Evolutionary conservation across 2,113 vertebrate genomes (phyloP).

Genomic region (Prochilodus magdalenae): DNA sequence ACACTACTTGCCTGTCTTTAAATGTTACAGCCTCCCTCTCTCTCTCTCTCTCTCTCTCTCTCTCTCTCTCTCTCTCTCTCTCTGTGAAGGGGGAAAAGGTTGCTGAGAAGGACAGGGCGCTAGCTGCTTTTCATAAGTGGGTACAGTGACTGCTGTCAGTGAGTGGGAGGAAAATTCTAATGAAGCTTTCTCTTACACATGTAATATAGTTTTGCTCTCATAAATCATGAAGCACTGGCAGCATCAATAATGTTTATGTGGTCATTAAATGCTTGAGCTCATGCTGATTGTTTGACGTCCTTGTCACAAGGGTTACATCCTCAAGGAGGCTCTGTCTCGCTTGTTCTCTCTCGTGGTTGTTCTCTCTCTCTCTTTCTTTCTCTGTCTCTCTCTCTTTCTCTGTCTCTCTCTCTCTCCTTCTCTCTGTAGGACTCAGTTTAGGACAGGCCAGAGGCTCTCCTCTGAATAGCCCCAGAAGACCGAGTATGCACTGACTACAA

Average conservation of each 20-base stretch:
- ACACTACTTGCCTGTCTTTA: constrained; percentile 45
- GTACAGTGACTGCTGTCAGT: constrained; percentile 62
- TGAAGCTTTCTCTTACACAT: constrained; percentile 61
- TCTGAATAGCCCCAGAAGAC: not conserved
- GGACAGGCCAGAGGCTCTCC: not conserved
- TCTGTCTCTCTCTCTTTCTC: constrained; percentile 16
- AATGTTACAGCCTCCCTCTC: constrained; percentile 14
- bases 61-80: constrained; percentile 33
- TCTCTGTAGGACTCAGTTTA: constrained; percentile 6
- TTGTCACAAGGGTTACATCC: constrained; percentile 45
- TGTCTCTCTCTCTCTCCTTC: constrained; percentile 4
- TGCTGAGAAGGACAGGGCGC: constrained; percentile 74
- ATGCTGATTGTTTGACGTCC: constrained; percentile 53
- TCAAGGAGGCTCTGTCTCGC: constrained; percentile 42
- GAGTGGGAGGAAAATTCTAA: constrained; percentile 71
- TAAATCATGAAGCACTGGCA: constrained; percentile 59
- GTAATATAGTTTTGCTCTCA: constrained; percentile 58
- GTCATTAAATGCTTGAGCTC: constrained; percentile 56
- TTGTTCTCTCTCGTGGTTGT: not conserved
- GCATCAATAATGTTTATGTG: constrained; percentile 65
- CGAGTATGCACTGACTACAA: too few species aligned
- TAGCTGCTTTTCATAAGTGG: constrained; percentile 71
- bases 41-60: constrained; percentile 42
- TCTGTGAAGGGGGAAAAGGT: constrained; percentile 66
- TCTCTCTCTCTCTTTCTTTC: too few species aligned